Percentiles rank a stretch among this genome's conserved stretches.
Evolutionary conservation across 2,797 vertebrate genomes (phyloP).

Genomic region (Limosa lapponica): DNA sequence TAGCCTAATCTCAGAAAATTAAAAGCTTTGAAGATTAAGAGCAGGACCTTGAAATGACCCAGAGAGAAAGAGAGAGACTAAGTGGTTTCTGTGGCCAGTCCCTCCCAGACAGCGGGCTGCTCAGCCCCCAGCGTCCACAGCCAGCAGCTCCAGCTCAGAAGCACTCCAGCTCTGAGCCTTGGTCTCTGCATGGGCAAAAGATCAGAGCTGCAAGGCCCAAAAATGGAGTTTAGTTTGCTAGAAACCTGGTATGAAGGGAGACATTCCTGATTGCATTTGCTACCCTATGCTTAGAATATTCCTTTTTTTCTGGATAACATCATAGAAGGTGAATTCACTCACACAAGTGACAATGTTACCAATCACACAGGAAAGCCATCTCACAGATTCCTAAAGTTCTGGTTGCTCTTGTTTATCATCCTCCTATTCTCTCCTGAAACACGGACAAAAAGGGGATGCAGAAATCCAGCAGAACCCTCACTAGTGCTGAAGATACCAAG

Average conservation of each 20-base stretch:
- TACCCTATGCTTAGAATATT: background rate
- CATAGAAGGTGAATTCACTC: background rate
- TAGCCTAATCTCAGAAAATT: slow-evolving; percentile 57
- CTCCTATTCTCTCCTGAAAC: background rate
- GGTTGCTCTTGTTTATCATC: background rate
- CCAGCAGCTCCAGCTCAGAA: background rate
- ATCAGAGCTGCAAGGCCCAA: background rate
- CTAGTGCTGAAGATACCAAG: background rate
- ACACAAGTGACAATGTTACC: rapidly evolving
- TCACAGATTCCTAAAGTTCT: background rate
- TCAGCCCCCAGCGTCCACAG: background rate
- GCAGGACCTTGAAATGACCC: slow-evolving; percentile 63
- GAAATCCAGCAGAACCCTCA: background rate
- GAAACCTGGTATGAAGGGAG: background rate
- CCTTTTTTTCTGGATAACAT: background rate
- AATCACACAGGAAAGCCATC: background rate
- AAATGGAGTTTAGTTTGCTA: background rate
- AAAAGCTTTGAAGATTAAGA: slow-evolving; percentile 66
- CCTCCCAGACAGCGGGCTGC: background rate
- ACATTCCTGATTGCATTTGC: background rate
- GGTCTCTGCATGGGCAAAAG: background rate
- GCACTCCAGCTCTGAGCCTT: background rate
- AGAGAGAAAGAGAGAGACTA: slow-evolving; percentile 1
- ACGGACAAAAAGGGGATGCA: background rate
- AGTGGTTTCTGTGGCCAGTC: background rate